These are phyloP conservation scores for Cordilura impudica DNA, from an alignment of 2,888 invertebrate genomes.

Conservation along the genomic window DNA sequence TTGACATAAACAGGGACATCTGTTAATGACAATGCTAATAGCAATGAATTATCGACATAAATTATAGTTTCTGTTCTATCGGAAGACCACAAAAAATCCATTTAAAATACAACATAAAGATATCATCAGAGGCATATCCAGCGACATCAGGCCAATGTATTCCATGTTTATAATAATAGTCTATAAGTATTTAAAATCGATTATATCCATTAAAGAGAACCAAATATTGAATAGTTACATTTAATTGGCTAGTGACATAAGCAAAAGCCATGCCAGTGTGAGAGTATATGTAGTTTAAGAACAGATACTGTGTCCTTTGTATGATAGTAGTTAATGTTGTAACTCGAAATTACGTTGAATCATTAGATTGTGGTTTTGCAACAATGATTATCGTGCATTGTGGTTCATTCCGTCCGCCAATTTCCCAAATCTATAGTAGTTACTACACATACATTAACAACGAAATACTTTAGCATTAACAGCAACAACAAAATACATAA, in stretches of 20 bases:
- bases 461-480: slow-evolving; percentile 6
- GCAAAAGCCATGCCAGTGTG: neutral
- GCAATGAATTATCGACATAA: no score
- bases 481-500: neutral
- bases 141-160: neutral
- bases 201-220: neutral
- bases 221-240: slow-evolving; percentile 13
- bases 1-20: no score
- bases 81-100: no score
- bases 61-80: no score
- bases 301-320: slow-evolving; percentile 23
- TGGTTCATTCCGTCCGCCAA: slow-evolving; percentile 46
- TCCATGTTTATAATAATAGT: neutral
- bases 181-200: neutral
- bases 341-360: slow-evolving; percentile 48
- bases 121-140: neutral
- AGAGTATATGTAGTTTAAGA: neutral
- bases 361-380: slow-evolving; percentile 51
- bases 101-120: no score
- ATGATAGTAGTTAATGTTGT: slow-evolving; percentile 19
- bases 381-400: slow-evolving; percentile 56
- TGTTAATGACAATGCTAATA: no score
- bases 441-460: slow-evolving; percentile 9
- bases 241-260: slow-evolving; percentile 16
- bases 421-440: slow-evolving; percentile 32